Evolutionary conservation across 2,797 vertebrate genomes (phyloP).

Genomic region (Leuciscus waleckii): DNA sequence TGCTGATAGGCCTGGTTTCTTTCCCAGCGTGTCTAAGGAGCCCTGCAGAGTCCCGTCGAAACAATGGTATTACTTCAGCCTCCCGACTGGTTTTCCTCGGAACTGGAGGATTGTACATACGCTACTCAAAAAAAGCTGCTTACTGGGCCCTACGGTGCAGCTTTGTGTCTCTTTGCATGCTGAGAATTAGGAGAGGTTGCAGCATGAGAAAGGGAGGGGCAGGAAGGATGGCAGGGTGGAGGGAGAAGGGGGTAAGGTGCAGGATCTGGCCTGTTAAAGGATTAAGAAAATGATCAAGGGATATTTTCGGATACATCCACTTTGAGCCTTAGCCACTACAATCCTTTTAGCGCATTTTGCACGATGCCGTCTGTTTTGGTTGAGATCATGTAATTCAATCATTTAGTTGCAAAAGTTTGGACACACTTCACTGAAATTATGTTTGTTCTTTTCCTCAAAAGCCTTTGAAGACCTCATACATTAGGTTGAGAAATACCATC

Average conservation of each 20-base stretch:
- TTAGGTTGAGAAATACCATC: background rate
- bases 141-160: conserved; percentile 58
- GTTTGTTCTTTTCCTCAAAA: background rate
- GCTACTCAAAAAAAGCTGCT: conserved; percentile 62
- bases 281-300: conserved; percentile 74
- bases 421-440: background rate
- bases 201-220: conserved; percentile 49
- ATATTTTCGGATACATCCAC: conserved; percentile 72
- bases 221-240: conserved; percentile 60
- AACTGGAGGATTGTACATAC: conserved; percentile 53
- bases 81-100: conserved; percentile 49
- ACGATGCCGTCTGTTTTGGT: conserved; percentile 17
- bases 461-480: background rate
- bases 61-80: conserved; percentile 53
- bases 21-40: conserved; percentile 47
- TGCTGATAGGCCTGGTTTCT: conserved; percentile 56
- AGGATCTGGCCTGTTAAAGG: conserved; percentile 74
- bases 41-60: conserved; percentile 55
- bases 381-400: background rate
- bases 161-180: conserved; percentile 64
- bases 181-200: conserved; percentile 63
- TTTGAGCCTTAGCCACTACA: conserved; percentile 67
- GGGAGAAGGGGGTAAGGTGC: conserved; percentile 52
- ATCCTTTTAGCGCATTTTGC: conserved; percentile 60
- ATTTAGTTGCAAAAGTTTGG: background rate